These are phyloP conservation scores for Tinamus major DNA, from an alignment of 2,797 vertebrate species.

Conservation along the genomic window DNA sequence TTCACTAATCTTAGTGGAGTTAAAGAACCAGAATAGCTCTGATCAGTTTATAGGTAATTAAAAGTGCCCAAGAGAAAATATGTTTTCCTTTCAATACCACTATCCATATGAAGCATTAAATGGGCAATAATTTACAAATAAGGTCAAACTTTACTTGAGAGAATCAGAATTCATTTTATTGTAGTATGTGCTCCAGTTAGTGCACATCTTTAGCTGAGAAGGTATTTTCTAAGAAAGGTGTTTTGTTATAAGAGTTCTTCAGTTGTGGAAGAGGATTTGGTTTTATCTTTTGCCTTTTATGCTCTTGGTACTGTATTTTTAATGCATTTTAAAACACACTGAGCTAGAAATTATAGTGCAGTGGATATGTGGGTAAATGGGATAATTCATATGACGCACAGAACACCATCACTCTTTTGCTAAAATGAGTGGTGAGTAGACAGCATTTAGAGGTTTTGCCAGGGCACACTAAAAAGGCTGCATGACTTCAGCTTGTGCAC, in stretches of 20 bases:
- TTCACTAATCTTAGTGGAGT: background rate
- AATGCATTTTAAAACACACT: background rate
- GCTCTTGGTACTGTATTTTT: background rate
- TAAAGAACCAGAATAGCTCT: background rate
- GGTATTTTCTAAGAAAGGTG: background rate
- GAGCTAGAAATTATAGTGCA: slow-evolving; percentile 5
- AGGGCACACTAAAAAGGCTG: background rate
- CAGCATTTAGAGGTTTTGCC: background rate
- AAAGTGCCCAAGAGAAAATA: background rate
- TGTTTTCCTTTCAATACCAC: background rate
- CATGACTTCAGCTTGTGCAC: background rate
- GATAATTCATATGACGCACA: background rate
- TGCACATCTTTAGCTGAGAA: background rate
- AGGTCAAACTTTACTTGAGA: background rate
- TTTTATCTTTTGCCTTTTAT: background rate
- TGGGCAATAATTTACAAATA: background rate
- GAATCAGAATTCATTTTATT: background rate
- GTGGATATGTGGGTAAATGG: background rate
- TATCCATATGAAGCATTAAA: background rate
- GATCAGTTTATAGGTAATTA: background rate
- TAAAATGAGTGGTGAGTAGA: background rate
- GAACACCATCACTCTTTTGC: background rate
- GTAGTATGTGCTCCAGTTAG: background rate
- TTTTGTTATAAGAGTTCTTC: background rate
- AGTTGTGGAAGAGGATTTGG: background rate